These are phyloP conservation scores for Pogonocichla stellata DNA, from an alignment of 2,113 vertebrate species.

Conservation along the genomic window DNA sequence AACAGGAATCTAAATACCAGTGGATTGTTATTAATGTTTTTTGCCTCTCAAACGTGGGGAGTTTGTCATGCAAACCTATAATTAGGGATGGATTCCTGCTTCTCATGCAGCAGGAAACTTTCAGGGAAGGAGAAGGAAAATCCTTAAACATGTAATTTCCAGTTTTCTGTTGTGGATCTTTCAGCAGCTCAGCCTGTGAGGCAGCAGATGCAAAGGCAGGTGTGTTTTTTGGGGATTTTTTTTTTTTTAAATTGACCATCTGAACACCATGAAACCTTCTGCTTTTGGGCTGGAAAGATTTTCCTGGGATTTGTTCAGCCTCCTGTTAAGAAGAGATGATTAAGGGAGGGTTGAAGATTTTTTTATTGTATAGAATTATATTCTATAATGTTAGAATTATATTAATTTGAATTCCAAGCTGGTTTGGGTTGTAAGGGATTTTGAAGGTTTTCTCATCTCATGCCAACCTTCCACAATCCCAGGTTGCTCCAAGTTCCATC, in stretches of 20 bases:
- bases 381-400: too few relatives aligned
- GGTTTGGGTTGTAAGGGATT: not conserved
- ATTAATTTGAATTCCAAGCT: not conserved
- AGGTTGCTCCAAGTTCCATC: not conserved
- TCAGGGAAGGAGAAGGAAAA: not conserved
- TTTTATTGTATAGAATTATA: not conserved
- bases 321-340: not conserved
- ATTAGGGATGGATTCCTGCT: not conserved
- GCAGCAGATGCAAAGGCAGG: not conserved
- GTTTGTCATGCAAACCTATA: not conserved
- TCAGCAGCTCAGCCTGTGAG: not conserved
- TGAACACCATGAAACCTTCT: not conserved
- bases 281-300: not conserved
- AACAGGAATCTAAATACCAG: not conserved
- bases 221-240: not conserved
- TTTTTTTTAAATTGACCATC: not conserved
- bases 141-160: not conserved
- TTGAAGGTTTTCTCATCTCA: not conserved
- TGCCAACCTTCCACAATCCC: rapidly evolving
- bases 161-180: not conserved
- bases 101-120: not conserved
- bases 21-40: not conserved
- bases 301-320: not conserved
- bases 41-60: not conserved
- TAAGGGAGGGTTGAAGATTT: not conserved